Evolutionary conservation across 2,888 invertebrate species (phyloP).

Genomic region (Teleogryllus oceanicus): DNA sequence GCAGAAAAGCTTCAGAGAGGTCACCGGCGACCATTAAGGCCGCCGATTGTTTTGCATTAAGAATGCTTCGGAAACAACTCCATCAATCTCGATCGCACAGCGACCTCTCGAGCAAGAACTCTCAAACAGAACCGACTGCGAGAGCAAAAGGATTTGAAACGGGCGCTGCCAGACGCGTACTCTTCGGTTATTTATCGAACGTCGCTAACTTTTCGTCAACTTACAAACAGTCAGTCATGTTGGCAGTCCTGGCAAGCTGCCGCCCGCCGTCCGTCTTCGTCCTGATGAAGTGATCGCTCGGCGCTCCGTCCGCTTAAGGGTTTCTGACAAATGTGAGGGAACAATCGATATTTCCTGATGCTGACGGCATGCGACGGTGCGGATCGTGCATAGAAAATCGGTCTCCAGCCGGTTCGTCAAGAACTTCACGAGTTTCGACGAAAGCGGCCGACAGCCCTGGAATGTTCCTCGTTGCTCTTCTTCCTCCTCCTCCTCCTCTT

Average conservation of each 20-base stretch:
- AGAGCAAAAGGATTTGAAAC: too few relatives aligned
- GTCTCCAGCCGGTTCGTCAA: too few relatives aligned
- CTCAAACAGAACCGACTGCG: too few relatives aligned
- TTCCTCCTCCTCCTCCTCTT: too few relatives aligned
- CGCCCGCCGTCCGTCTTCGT: neutral
- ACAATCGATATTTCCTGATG: neutral
- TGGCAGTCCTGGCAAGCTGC: neutral
- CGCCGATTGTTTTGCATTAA: conserved; percentile 7
- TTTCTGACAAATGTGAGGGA: neutral
- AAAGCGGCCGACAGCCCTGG: too few relatives aligned
- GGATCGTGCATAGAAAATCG: neutral
- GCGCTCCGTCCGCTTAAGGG: neutral
- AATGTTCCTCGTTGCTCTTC: too few relatives aligned
- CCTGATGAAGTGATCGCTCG: neutral
- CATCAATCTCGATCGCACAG: neutral
- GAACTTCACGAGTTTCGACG: too few relatives aligned
- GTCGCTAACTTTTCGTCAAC: conserved; percentile 5
- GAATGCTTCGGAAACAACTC: neutral
- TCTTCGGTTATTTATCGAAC: conserved; percentile 18
- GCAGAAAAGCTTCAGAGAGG: too few relatives aligned
- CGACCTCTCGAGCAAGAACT: neutral
- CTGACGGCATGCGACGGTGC: conserved; percentile 4
- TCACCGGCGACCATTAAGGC: neutral
- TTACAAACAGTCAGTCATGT: neutral
- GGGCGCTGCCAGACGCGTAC: too few relatives aligned